A percentile compares a stretch with the other conserved stretches of the same genome.
These are phyloP conservation scores for Diplogasteroides magnus DNA, from an alignment of 1,140 invertebrate genomes.

Conservation along the genomic window DNA sequence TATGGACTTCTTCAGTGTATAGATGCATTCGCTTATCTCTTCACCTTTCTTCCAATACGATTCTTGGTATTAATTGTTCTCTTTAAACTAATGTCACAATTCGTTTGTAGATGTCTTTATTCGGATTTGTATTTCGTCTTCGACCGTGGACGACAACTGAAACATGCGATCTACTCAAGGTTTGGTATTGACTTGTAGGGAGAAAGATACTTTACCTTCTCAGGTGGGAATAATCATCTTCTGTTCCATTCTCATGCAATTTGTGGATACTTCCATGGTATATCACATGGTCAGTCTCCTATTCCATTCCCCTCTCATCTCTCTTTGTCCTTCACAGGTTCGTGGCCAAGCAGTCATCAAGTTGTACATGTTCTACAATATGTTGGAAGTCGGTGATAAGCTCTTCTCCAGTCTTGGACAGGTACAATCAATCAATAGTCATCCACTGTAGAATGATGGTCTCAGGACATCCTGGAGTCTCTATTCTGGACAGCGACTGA, in stretches of 20 bases:
- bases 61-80: constrained; percentile 67
- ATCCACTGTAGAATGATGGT: background rate
- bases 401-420: constrained; percentile 91
- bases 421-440: constrained; percentile 15
- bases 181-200: too few relatives aligned
- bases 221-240: constrained; percentile 73
- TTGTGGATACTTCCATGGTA: constrained; percentile 93
- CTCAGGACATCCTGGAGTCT: constrained; percentile 87
- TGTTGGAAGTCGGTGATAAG: constrained; percentile 91
- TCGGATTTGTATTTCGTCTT: constrained; percentile 44
- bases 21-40: constrained; percentile 95
- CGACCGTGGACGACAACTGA: constrained; percentile 67
- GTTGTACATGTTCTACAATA: constrained; percentile 98
- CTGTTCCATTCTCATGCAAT: constrained; percentile 69
- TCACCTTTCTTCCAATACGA: constrained; percentile 89
- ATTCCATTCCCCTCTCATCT: background rate
- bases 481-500: constrained; percentile 89
- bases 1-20: constrained; percentile 94
- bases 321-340: constrained; percentile 60
- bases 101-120: constrained; percentile 43
- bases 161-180: constrained; percentile 88
- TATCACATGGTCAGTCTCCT: constrained; percentile 71
- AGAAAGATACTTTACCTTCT: too few relatives aligned
- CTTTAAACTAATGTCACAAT: too few relatives aligned
- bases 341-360: constrained; percentile 98